Percentiles rank a stretch among this genome's conserved stretches.
These are phyloP conservation scores for Drosophila bipectinata DNA, from an alignment of 1,140 invertebrate genomes.

Conservation along the genomic window DNA sequence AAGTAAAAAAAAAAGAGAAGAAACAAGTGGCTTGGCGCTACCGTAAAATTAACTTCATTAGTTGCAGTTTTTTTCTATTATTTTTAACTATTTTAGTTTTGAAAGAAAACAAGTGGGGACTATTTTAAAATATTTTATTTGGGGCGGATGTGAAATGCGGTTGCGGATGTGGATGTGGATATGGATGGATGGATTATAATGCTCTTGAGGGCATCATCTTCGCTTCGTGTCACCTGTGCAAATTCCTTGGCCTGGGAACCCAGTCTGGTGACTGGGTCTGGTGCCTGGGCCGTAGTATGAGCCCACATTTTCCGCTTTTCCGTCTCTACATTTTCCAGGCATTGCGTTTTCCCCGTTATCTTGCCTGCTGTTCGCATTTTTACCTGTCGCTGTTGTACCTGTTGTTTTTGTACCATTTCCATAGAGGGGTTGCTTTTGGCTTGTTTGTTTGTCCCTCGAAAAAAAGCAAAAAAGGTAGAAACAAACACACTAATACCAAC, in stretches of 20 bases:
- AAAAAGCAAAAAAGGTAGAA: constrained; percentile 23
- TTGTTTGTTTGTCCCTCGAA: constrained; percentile 24
- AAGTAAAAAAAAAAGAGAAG: too few relatives aligned
- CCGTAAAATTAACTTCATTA: not conserved
- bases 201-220: constrained; percentile 16
- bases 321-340: not conserved
- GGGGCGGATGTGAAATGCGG: constrained; percentile 27
- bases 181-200: constrained; percentile 1
- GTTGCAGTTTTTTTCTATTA: not conserved
- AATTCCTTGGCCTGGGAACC: constrained; percentile 46
- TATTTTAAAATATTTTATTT: not conserved
- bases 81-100: too few relatives aligned
- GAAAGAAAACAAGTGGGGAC: not conserved
- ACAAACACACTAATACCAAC: constrained; percentile 17
- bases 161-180: constrained; percentile 45
- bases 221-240: constrained; percentile 66
- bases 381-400: constrained; percentile 55
- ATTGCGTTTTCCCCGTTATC: constrained; percentile 38
- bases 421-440: constrained; percentile 34
- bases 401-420: constrained; percentile 27
- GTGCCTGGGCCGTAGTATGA: too few relatives aligned
- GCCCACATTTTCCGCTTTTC: constrained; percentile 3
- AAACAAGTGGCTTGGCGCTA: not conserved
- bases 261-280: not conserved
- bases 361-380: constrained; percentile 50